Evolutionary conservation across 2,888 invertebrate species (phyloP), one percentile per base, ranked within the genome.

Genomic region (Brachypalpus laphriformis): DNA sequence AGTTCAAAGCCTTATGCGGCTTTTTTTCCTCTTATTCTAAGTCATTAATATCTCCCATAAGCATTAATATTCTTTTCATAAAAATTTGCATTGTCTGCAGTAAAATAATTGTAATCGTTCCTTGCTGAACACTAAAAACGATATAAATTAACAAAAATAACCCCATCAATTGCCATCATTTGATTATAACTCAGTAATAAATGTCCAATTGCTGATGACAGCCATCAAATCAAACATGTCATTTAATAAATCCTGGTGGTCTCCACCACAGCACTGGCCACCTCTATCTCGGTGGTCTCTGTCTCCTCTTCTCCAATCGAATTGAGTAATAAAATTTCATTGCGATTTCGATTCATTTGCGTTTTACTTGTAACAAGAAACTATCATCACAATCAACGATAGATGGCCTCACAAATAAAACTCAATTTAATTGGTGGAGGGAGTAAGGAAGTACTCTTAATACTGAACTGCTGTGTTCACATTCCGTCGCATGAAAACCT

Each of bases 301-400:
- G 45, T 14, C 42, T 31, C 18, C 28, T 47, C 18, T 57, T 40
- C 16, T 47, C 40, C 51, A 59, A 75, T 57, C 61, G 54, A 81
- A 74, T 80, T 81, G 59, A 75, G 68, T 75, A 75, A 68, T 81
- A 68, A 68, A 81, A 81, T 49, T 54, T 54, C 47, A 66, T 61
- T 28, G 75, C 66, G 20, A 75, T 81, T 61, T 61, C 66, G 37
- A 81, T 75, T 81, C 68, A 81, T 81, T 81, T 81, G 81, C 81
- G 75, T 75, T 81, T 80, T 81, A 68, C 74, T 45, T 78, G 75
- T 68, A 68, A 81, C 81, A 18, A 81, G 66, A 68, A 68, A 68
- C 75, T 74, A 59, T 74, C 54, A 75, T 59, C 45, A 14, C 47
- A 63, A 57, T 63, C 57, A 72, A 28, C 59, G 42, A 57, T 5